Evolutionary conservation across 2,113 vertebrate genomes (phyloP).

Genomic region (Chloebia gouldiae): DNA sequence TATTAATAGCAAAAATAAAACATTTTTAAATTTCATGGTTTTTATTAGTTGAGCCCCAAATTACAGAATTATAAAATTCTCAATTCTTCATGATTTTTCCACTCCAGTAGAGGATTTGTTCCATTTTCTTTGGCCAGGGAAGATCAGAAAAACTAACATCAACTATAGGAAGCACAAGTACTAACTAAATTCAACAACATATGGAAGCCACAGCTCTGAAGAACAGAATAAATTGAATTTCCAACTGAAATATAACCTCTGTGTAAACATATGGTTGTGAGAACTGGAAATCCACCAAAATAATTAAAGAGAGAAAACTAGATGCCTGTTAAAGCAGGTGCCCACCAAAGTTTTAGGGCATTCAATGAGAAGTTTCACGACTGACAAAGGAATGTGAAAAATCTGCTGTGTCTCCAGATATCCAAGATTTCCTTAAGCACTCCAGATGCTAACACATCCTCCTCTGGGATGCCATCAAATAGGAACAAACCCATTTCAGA

Average conservation of each 20-base stretch:
- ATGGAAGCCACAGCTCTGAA: not conserved
- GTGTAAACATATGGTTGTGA: slow-evolving; percentile 1
- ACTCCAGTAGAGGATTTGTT: not conserved
- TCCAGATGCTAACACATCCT: slow-evolving; percentile 13
- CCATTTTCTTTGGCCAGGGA: not conserved
- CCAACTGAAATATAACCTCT: slow-evolving; percentile 15
- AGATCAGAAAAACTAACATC: not conserved
- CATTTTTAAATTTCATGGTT: not conserved
- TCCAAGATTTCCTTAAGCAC: not conserved
- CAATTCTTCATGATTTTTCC: not conserved
- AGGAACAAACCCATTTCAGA: not conserved
- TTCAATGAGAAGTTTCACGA: not conserved
- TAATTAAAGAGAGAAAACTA: not conserved
- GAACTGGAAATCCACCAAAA: slow-evolving; percentile 38
- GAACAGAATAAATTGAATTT: not conserved
- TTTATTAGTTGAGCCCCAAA: not conserved
- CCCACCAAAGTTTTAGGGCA: not conserved
- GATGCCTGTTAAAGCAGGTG: not conserved
- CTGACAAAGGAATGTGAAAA: not conserved
- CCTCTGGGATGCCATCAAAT: not conserved
- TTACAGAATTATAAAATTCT: not conserved
- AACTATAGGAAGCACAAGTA: not conserved
- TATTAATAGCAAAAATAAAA: not conserved
- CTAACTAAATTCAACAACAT: not conserved
- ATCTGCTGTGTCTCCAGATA: not conserved